Conservation (phyloP, 2,888 invertebrate genomes). For the Cryptocephalus moraei region DNA sequence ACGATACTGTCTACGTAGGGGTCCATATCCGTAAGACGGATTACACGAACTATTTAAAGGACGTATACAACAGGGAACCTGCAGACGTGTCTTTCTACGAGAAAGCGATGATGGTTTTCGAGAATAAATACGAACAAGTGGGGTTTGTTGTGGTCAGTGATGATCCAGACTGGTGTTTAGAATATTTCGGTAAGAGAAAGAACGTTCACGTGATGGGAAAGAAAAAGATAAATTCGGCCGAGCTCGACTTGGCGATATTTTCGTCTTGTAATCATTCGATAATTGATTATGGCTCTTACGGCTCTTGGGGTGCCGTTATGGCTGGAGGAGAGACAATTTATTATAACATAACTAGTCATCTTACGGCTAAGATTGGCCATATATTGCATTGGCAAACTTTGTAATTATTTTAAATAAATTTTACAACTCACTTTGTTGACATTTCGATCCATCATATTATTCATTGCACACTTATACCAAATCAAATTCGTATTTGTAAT, state of each 20-base stretch:
- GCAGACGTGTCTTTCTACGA: slow-evolving; percentile 35
- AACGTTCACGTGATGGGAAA: slow-evolving; percentile 38
- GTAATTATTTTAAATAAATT: no score
- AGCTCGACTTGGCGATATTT: slow-evolving; percentile 40
- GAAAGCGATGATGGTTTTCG: slow-evolving; percentile 38
- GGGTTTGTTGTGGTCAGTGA: slow-evolving; percentile 41
- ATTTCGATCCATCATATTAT: no score
- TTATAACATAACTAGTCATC: slow-evolving; percentile 37
- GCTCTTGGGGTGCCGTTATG: slow-evolving; percentile 42
- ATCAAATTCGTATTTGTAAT: no score
- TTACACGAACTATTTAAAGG: slow-evolving; percentile 44
- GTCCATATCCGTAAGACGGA: slow-evolving; percentile 49
- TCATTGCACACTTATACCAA: no score
- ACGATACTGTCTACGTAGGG: slow-evolving; percentile 36
- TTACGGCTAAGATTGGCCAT: slow-evolving; percentile 34
- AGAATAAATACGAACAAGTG: slow-evolving; percentile 33
- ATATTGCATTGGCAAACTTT: no score
- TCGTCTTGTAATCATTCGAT: slow-evolving; percentile 44
- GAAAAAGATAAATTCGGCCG: slow-evolving; percentile 30
- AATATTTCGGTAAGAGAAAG: slow-evolving; percentile 28
- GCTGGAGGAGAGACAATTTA: slow-evolving; percentile 41
- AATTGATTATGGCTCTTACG: slow-evolving; percentile 43
- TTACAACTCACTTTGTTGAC: no score
- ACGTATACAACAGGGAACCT: slow-evolving; percentile 38
- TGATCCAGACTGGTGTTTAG: slow-evolving; percentile 40